These are phyloP conservation scores for Pogonomyrmex barbatus DNA, from an alignment of 1,140 invertebrate species.

Conservation along the genomic window DNA sequence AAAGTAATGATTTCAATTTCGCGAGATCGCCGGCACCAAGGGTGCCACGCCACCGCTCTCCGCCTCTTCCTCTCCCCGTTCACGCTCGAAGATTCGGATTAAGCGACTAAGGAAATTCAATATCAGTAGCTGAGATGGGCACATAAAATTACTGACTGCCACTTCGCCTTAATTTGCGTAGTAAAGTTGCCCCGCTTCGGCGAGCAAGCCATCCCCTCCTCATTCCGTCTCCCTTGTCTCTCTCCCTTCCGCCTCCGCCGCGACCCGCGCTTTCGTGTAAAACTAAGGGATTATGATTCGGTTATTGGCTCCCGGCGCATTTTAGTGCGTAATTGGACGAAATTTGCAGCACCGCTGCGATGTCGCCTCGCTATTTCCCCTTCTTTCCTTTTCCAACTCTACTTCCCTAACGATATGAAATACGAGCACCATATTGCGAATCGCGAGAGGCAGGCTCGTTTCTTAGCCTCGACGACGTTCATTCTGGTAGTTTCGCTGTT, in stretches of 20 bases:
- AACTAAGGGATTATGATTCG: slow-evolving; percentile 84
- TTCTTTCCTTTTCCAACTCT: slow-evolving; percentile 32
- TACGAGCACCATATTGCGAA: slow-evolving; percentile 76
- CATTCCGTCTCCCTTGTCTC: slow-evolving; percentile 33
- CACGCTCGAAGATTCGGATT: slow-evolving; percentile 82
- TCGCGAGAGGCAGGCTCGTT: slow-evolving; percentile 64
- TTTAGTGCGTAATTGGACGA: slow-evolving; percentile 80
- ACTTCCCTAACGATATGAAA: slow-evolving; percentile 70
- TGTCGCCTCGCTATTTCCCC: slow-evolving; percentile 60
- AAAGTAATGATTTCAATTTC: slow-evolving; percentile 86
- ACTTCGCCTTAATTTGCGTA: slow-evolving; percentile 86
- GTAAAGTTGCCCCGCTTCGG: slow-evolving; percentile 80
- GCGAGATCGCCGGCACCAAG: slow-evolving; percentile 81
- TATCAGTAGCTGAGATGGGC: slow-evolving; percentile 86
- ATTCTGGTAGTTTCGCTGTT: too few species aligned
- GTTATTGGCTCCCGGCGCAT: slow-evolving; percentile 80
- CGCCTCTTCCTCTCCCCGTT: slow-evolving; percentile 36
- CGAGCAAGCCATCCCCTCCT: slow-evolving; percentile 41
- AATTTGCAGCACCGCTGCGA: slow-evolving; percentile 74
- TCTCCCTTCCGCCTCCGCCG: slow-evolving; percentile 68
- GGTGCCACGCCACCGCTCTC: slow-evolving; percentile 55
- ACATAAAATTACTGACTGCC: slow-evolving; percentile 86
- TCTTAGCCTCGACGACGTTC: slow-evolving; percentile 46
- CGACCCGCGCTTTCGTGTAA: slow-evolving; percentile 75
- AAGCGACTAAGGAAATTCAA: slow-evolving; percentile 86